Conservation (phyloP, 2,888 invertebrate species). For the Chrysolina haemoptera region DNA sequence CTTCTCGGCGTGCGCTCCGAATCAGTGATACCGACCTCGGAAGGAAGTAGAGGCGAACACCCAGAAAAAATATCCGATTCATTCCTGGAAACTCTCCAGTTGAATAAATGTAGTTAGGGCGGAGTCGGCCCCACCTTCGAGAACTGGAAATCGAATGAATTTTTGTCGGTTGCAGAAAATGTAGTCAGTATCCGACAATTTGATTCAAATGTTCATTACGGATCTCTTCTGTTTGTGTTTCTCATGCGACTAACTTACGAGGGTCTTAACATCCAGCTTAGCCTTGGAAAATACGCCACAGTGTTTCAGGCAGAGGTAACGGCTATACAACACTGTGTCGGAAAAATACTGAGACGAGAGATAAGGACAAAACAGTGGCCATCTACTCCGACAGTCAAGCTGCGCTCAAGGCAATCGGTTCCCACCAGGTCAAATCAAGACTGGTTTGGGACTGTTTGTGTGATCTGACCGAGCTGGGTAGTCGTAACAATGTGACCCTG, state of each 20-base stretch:
- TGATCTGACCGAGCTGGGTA: too few species aligned
- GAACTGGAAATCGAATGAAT: neutral
- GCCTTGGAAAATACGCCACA: too few species aligned
- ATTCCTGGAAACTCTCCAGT: conserved; percentile 3
- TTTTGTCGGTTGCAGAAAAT: neutral
- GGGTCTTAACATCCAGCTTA: too few species aligned
- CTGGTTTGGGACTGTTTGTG: too few species aligned
- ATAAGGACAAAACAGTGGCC: too few species aligned
- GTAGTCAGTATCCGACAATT: neutral
- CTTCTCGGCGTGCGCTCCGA: conserved; percentile 16
- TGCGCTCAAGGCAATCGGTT: too few species aligned
- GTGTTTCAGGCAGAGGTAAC: too few species aligned
- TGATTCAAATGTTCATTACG: neutral
- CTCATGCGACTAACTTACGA: neutral
- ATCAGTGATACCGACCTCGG: conserved; percentile 23
- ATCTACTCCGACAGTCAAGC: too few species aligned
- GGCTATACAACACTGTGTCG: too few species aligned
- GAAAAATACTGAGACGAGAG: too few species aligned
- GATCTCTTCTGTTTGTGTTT: neutral
- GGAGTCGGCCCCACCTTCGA: neutral
- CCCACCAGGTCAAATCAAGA: too few species aligned
- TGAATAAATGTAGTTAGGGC: conserved; percentile 6
- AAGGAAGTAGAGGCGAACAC: neutral
- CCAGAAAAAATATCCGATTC: neutral
- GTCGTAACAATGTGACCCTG: too few species aligned